These are phyloP conservation scores for Peribatodes rhomboidaria DNA, from an alignment of 2,888 invertebrate genomes.

Conservation along the genomic window DNA sequence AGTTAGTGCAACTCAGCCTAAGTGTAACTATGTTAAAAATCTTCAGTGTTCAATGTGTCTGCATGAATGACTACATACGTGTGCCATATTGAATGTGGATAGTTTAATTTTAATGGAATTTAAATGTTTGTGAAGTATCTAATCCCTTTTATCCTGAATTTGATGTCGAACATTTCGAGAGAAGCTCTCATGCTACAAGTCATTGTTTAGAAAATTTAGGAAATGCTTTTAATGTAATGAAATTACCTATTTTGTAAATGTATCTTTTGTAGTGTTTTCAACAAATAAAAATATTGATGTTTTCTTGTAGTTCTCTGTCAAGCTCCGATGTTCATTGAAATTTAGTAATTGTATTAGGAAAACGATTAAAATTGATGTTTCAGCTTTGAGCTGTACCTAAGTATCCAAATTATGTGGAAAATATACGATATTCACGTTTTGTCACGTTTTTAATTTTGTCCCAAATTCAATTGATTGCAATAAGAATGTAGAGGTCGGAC, in stretches of 20 bases:
- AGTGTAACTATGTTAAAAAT: conserved; percentile 30
- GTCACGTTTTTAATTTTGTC: conserved; percentile 24
- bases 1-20: no score
- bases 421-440: conserved; percentile 37
- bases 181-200: conserved; percentile 47
- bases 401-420: conserved; percentile 44
- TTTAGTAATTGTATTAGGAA: conserved; percentile 27
- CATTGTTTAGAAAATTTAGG: conserved; percentile 27
- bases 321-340: conserved; percentile 21
- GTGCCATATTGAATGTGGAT: conserved; percentile 64
- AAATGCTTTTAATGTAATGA: conserved; percentile 59
- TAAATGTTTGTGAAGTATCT: conserved; percentile 14
- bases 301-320: conserved; percentile 36
- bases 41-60: conserved; percentile 46
- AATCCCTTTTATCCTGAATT: conserved; percentile 16
- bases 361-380: conserved; percentile 56
- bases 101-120: conserved; percentile 39
- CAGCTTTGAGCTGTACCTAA: conserved; percentile 75
- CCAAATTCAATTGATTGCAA: conserved; percentile 6
- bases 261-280: conserved; percentile 61
- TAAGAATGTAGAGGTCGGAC: conserved; percentile 7
- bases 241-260: conserved; percentile 55
- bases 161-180: conserved; percentile 46
- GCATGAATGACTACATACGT: conserved; percentile 42
- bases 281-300: conserved; percentile 53